Evolutionary conservation across 2,113 vertebrate genomes (phyloP).

Genomic region (Aythya baeri): DNA sequence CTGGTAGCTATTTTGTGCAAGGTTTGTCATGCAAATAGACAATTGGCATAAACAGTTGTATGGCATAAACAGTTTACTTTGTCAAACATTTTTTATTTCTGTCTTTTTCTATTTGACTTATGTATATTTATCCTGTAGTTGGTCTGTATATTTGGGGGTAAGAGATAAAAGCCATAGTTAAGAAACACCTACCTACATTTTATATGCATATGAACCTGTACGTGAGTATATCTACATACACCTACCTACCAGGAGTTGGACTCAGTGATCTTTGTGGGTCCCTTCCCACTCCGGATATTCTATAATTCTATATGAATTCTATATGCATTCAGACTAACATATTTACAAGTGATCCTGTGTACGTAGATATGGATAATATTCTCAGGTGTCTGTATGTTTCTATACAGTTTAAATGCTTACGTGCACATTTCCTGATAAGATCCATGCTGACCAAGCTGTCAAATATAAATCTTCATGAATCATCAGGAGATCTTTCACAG

Average conservation of each 20-base stretch:
- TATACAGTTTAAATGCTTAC: not conserved
- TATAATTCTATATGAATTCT: not conserved
- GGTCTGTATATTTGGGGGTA: not conserved
- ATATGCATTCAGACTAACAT: not conserved
- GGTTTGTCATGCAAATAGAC: not conserved
- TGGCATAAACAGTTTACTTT: not conserved
- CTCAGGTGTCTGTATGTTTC: not conserved
- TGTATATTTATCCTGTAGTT: not conserved
- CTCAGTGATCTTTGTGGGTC: not conserved
- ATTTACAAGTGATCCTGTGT: not conserved
- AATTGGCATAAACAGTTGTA: not conserved
- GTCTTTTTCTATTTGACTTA: not conserved
- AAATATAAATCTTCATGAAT: not conserved
- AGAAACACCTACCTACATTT: not conserved
- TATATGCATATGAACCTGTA: not conserved
- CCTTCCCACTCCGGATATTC: not conserved
- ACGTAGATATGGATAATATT: not conserved
- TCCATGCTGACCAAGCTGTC: not conserved
- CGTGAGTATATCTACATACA: not conserved
- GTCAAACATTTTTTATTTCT: not conserved
- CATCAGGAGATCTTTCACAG: not conserved
- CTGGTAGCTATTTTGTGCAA: not conserved
- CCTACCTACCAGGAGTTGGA: not conserved
- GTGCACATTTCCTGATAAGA: not conserved
- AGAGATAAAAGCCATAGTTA: not conserved